phyloP scores from a whole-genome alignment of 2,113 vertebrate species.

The Peromyscus maniculatus region DNA sequence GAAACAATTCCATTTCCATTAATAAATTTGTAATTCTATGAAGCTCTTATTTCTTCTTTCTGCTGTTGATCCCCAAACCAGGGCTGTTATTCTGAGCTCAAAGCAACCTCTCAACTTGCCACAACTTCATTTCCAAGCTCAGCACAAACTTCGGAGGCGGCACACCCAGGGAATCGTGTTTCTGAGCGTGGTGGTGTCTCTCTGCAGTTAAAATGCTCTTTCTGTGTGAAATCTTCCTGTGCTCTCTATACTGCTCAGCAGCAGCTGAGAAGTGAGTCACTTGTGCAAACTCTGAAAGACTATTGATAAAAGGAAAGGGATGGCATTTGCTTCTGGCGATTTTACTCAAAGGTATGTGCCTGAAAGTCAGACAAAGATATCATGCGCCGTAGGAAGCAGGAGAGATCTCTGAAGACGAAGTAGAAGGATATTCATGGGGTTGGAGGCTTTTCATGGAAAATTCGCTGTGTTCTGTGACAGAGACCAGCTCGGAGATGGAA shows the following conservation, averaged over 20 bases:
- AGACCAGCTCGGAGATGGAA: conserved; percentile 70
- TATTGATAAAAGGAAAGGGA: conserved; percentile 87
- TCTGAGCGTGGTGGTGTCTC: conserved; percentile 66
- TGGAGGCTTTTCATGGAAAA: conserved; percentile 51
- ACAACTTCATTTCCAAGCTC: conserved; percentile 63
- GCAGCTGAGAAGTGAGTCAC: conserved; percentile 80
- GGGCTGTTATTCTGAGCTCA: conserved; percentile 6
- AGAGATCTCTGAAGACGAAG: conserved; percentile 84
- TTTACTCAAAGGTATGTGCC: conserved; percentile 86
- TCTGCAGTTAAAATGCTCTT: conserved; percentile 81
- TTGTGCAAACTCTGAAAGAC: conserved; percentile 84
- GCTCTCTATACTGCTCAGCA: conserved; percentile 80
- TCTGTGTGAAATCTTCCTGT: conserved; percentile 80
- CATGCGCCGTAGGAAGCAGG: conserved; percentile 81
- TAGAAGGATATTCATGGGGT: conserved; percentile 73
- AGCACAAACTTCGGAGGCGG: conserved; percentile 1
- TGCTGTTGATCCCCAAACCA: conserved; percentile 17
- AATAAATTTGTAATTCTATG: neutral
- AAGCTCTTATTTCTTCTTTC: neutral
- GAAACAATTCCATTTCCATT: neutral
- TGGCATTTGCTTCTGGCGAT: conserved; percentile 88
- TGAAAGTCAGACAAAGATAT: conserved; percentile 86
- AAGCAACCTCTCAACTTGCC: neutral
- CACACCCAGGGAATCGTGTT: neutral
- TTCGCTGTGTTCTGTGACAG: conserved; percentile 62